Conservation (phyloP, 2,888 invertebrate genomes). For the Pristionchus arcanus region DNA sequence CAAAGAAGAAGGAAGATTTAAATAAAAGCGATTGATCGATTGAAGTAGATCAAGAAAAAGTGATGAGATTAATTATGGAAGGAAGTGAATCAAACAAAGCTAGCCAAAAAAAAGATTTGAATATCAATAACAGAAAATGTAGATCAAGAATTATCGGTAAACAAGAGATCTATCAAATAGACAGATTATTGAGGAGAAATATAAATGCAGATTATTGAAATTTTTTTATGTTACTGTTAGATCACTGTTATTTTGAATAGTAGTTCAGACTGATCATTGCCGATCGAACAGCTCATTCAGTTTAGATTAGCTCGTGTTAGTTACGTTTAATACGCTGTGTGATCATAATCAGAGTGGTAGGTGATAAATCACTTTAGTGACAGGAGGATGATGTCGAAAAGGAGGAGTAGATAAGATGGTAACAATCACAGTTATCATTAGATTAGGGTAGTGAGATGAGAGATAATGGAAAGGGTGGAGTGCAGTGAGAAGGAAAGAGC, state of each 20-base stretch:
- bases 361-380: slow-evolving; percentile 2
- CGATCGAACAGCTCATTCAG: background rate
- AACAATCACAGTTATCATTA: slow-evolving; percentile 42
- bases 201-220: no score
- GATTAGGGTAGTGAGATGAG: slow-evolving; percentile 14
- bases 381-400: slow-evolving; percentile 20
- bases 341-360: background rate
- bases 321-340: background rate
- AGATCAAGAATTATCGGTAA: no score
- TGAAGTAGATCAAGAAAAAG: background rate
- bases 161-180: no score
- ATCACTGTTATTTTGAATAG: background rate
- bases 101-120: no score
- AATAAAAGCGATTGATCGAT: no score
- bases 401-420: slow-evolving; percentile 9
- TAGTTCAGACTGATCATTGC: background rate
- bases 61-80: background rate
- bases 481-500: slow-evolving; percentile 34
- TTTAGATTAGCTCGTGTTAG: background rate
- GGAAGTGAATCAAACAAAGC: background rate
- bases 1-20: no score
- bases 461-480: slow-evolving; percentile 34
- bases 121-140: no score
- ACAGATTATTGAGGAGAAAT: background rate
- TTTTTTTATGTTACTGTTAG: background rate